Percentiles rank a stretch among this genome's conserved stretches.
Conservation (phyloP, 2,113 vertebrate species). For the Poeciliopsis prolifica region DNA sequence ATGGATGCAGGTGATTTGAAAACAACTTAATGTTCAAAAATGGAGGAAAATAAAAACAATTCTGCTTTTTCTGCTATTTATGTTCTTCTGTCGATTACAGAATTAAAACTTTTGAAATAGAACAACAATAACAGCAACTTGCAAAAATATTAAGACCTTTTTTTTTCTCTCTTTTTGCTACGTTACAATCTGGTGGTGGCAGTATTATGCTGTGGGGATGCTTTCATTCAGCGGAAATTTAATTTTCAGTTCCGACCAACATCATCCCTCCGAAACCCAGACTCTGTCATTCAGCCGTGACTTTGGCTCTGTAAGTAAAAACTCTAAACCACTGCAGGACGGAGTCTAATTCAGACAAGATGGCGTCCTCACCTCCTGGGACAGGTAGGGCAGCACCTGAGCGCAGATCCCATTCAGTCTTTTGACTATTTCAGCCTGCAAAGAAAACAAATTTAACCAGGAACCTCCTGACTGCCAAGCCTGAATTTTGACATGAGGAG, state of each 20-base stretch:
- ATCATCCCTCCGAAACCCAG: no score
- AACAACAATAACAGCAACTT: no score
- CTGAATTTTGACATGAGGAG: not conserved
- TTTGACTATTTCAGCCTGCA: constrained; percentile 96
- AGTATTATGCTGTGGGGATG: not conserved
- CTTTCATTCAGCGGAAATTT: not conserved
- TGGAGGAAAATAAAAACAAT: not conserved
- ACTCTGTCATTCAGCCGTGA: not conserved
- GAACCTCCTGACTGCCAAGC: not conserved
- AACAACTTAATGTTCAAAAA: not conserved
- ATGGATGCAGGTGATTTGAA: not conserved
- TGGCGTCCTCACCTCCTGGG: constrained; percentile 88
- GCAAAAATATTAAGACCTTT: no score
- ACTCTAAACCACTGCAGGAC: no score
- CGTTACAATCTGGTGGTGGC: not conserved
- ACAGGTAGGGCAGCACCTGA: constrained; percentile 96
- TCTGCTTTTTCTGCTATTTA: not conserved
- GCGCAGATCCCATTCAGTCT: constrained; percentile 97
- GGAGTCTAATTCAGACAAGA: not conserved
- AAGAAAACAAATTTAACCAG: not conserved
- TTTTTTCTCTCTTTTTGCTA: no score
- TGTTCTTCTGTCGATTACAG: no score
- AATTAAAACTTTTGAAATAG: no score
- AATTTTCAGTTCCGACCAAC: not conserved
- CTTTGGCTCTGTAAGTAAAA: not conserved